phyloP scores from a whole-genome alignment of 2,797 vertebrate genomes.

The Sciurus vulgaris region DNA sequence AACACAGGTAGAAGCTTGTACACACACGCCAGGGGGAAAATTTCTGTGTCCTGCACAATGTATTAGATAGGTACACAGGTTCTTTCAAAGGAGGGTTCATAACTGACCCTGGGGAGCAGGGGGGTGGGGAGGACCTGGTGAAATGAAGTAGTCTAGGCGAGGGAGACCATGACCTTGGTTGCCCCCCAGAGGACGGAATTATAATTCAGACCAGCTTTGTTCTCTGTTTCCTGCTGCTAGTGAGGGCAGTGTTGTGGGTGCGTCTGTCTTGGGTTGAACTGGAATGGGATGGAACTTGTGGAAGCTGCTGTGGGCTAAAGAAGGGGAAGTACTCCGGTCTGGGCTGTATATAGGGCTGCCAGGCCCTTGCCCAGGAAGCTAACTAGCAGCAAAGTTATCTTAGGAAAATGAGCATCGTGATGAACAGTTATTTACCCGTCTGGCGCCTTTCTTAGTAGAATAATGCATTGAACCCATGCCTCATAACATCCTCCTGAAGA shows the following conservation, averaged over 20 bases:
- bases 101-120: neutral
- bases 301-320: neutral
- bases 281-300: neutral
- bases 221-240: neutral
- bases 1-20: neutral
- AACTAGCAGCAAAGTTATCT: neutral
- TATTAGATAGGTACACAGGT: neutral
- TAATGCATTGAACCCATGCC: neutral
- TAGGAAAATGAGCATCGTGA: neutral
- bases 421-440: neutral
- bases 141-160: neutral
- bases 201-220: neutral
- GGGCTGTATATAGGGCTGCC: neutral
- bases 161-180: neutral
- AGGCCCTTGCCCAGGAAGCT: neutral
- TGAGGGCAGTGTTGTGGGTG: neutral
- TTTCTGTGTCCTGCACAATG: neutral
- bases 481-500: conserved; percentile 41
- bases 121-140: neutral
- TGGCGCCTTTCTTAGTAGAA: conserved; percentile 1
- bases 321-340: neutral
- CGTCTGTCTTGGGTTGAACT: neutral
- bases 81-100: neutral
- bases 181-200: neutral
- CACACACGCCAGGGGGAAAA: neutral